Evolutionary conservation across 2,888 invertebrate species (phyloP), one percentile per base, ranked within the genome.

Genomic region (Mimas tiliae): DNA sequence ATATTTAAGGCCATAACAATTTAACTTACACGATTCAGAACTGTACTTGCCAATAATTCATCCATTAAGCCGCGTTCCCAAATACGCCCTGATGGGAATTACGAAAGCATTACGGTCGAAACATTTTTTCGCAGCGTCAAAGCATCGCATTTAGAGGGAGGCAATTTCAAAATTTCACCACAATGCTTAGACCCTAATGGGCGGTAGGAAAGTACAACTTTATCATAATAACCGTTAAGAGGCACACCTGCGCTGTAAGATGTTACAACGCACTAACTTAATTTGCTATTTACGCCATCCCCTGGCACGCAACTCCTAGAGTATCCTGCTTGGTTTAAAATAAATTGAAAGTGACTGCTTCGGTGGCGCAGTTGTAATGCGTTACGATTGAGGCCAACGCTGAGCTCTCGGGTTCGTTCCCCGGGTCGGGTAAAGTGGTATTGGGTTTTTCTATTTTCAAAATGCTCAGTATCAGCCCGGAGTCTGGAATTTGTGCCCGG

Each of bases 151-250:
- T 63, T 45, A 69, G 70, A 67, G 70, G 65, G 66, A 55, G 63
- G 65, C 68, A 67, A 78, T 78, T 76, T 62, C 66, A 71, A 78
- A 79, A 73, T 78, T 74, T 58, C 58, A 72, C 73, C 63, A 51
- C 68, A 67, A 67, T 68, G 69, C 70, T 68, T 70, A 70, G 69
- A 69, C 72, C 67, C 74, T 72, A 83, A 84, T 82, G 78, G 80
- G 69, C 66, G 71, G 64, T 71, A 70, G 16, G 76, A 77, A 79
- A 81, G 81, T 80, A 79, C 76, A 75, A 77, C 79, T 84, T 78
- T 82, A 78, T 85, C 85, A 84, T 83, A 84, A 84, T 85, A 85
- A 83, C 78, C 80, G 83, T 73, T 82, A 80, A 81, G 77, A 82
- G 80, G 68, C 76, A 73, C 84, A 85, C 83, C 84, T 85, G 82